These are phyloP conservation scores for Setophaga kirtlandii DNA, from an alignment of 2,113 vertebrate species.

Conservation along the genomic window DNA sequence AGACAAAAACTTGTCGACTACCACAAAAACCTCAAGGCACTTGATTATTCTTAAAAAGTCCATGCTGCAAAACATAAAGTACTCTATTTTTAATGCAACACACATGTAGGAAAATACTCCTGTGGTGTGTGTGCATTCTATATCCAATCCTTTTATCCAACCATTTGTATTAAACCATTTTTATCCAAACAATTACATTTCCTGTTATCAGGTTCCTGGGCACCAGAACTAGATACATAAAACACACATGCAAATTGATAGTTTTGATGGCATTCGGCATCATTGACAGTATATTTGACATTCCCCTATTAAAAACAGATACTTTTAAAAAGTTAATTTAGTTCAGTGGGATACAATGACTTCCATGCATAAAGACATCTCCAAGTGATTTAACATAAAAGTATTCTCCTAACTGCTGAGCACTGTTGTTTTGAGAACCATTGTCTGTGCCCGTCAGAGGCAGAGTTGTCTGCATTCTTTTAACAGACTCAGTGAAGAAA, in stretches of 20 bases:
- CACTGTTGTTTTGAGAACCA: not conserved
- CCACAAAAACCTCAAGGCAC: not conserved
- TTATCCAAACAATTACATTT: not conserved
- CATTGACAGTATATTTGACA: not conserved
- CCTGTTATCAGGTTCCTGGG: not conserved
- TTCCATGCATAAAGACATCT: not conserved
- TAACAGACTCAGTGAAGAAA: not conserved
- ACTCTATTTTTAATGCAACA: not conserved
- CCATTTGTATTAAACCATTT: not conserved
- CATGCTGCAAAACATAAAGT: not conserved
- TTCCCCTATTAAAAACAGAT: not conserved
- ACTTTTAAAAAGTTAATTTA: not conserved
- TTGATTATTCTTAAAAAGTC: not conserved
- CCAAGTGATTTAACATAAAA: not conserved
- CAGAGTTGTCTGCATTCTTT: not conserved
- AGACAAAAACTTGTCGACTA: not conserved
- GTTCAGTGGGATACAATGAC: not conserved
- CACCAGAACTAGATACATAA: not conserved
- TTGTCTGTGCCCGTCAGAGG: not conserved
- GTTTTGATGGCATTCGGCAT: not conserved
- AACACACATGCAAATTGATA: not conserved
- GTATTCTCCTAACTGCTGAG: not conserved
- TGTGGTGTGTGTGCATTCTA: fast-evolving
- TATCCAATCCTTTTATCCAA: not conserved
- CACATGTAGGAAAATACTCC: not conserved